These are phyloP conservation scores for Tragelaphus scriptus DNA, from an alignment of 2,113 vertebrate species.

Conservation along the genomic window DNA sequence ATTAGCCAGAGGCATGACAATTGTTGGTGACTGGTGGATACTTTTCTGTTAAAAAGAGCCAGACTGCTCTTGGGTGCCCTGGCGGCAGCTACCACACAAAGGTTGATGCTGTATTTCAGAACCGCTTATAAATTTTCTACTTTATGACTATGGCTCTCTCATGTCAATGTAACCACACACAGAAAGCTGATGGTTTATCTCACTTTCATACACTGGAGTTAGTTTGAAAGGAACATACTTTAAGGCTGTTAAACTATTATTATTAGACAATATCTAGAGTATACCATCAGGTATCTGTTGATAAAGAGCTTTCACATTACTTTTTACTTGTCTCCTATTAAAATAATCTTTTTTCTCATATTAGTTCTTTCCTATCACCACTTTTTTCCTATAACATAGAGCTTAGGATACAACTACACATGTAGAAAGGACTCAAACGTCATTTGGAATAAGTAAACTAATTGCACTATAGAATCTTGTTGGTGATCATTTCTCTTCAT, in stretches of 20 bases:
- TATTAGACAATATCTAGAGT: background rate
- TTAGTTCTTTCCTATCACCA: background rate
- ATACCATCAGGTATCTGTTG: background rate
- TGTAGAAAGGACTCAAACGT: background rate
- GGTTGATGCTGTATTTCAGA: background rate
- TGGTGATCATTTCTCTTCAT: background rate
- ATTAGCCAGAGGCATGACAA: background rate
- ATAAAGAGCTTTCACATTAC: slow-evolving; percentile 6
- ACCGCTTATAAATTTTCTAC: background rate
- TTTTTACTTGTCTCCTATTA: background rate
- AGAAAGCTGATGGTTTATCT: background rate
- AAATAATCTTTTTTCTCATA: background rate
- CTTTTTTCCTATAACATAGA: background rate
- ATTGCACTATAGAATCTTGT: background rate
- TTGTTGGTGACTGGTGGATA: background rate
- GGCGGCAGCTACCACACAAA: background rate
- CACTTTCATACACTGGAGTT: background rate
- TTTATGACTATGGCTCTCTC: background rate
- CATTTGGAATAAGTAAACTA: background rate
- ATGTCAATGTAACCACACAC: background rate
- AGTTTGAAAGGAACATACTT: background rate
- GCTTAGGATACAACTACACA: background rate
- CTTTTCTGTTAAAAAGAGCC: background rate
- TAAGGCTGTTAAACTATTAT: background rate
- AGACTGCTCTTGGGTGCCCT: background rate